Percentiles rank a stretch among this genome's conserved stretches.
These are phyloP conservation scores for Antennarius maculatus DNA, from an alignment of 2,797 vertebrate species.

Conservation along the genomic window DNA sequence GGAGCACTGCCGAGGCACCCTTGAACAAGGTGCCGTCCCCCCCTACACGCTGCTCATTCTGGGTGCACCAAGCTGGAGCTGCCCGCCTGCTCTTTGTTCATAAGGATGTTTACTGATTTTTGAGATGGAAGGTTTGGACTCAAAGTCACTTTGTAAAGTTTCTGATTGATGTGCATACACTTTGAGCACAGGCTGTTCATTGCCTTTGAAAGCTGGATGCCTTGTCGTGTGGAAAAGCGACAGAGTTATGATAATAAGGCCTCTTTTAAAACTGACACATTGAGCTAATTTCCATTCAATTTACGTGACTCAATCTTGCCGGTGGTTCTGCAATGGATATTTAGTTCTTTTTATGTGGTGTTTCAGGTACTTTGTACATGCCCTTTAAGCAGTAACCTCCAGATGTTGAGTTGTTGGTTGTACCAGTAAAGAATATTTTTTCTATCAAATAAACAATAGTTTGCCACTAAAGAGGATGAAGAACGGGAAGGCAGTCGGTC, in stretches of 20 bases:
- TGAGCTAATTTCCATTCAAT: conserved; percentile 44
- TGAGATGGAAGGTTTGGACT: background rate
- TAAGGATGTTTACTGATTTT: background rate
- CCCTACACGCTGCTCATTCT: too few species aligned
- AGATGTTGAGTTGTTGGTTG: background rate
- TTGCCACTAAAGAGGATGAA: background rate
- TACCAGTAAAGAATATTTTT: background rate
- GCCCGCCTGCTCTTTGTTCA: background rate
- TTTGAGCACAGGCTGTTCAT: conserved; percentile 13
- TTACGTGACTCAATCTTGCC: conserved; percentile 15
- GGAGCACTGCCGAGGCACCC: too few species aligned
- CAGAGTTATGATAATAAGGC: conserved; percentile 12
- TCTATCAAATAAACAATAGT: conserved; percentile 8
- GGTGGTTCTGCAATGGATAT: conserved; percentile 64
- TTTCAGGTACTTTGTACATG: conserved; percentile 11
- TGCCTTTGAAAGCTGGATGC: conserved; percentile 21
- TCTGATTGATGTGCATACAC: conserved; percentile 4
- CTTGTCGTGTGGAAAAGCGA: conserved; percentile 24
- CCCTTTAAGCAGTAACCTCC: conserved; percentile 16
- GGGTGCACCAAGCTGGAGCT: too few species aligned
- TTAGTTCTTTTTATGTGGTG: conserved; percentile 40
- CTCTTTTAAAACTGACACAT: conserved; percentile 41
- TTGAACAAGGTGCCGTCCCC: too few species aligned
- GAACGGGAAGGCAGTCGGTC: too few species aligned
- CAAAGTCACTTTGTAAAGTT: conserved; percentile 27